Evolutionary conservation across 2,888 invertebrate species (phyloP), one percentile per base, ranked within the genome.

Genomic region (Cotesia congregata): DNA sequence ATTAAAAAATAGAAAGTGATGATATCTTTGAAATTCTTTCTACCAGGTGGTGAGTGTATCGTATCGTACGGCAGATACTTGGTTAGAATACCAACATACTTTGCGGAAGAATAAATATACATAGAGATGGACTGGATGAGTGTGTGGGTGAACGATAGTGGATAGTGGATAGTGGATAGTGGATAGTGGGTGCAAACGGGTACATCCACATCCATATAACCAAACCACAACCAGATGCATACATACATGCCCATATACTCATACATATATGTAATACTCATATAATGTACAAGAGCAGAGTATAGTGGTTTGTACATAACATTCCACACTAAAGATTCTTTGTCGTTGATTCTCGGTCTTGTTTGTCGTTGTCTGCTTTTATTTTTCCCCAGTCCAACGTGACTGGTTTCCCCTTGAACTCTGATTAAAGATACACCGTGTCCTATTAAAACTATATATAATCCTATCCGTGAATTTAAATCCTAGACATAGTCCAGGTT

Each of bases 1-100:
- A 9, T 50, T 50, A 50, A 50, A 50, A 50, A 50, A 50, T 9
- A 20, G 65, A 30, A 30, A 20, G 38, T 65, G 65, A 65, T 65
- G 65, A 20, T 65, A 65, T 65, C 65, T 30, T 65, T 65, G 3
- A 65, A 65, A 65, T 65, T 65, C 65, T 30, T 65, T 12, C 12
- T 7, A 65, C 65, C 65, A 65, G 65, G 65, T 65, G 65, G 65
- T 65, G 65, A 65, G 65, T 65, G n/a, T 65, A 65, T 65, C 65
- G 65, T 65, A 30, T 65, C 65, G 38, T 12, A 12, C 30, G 30
- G 12, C 65, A 65, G 38, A 62, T 20, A 65, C 30, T 65, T 38
- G 65, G 20, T 65, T 65, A 65, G 65, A 65, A 65, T 65, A 65
- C 65, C 30, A 65, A 65, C 30, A 65, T 20, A 65, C 65, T 20